Conservation (phyloP, 2,888 invertebrate genomes). For the Thecophora atra region DNA sequence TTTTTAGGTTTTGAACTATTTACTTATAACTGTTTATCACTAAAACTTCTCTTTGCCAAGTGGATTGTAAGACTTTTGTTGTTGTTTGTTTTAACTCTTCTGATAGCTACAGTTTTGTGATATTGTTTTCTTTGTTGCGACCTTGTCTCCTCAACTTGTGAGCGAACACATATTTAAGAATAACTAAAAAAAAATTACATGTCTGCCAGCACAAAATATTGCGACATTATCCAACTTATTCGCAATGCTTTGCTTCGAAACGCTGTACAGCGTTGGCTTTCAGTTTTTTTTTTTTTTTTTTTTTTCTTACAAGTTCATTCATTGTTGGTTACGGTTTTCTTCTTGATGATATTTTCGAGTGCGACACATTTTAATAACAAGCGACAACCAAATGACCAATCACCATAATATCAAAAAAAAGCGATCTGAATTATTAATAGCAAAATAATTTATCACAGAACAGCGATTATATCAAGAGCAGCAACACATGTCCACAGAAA, state of each 20-base stretch:
- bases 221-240: neutral
- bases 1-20: constrained; percentile 44
- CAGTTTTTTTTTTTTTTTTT: no score
- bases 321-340: neutral
- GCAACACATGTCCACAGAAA: neutral
- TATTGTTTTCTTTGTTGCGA: constrained; percentile 10
- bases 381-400: neutral
- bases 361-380: neutral
- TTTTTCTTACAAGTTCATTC: neutral
- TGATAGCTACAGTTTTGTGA: neutral
- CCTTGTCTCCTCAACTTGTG: constrained; percentile 24
- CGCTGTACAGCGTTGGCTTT: neutral
- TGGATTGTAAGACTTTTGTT: neutral
- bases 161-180: neutral
- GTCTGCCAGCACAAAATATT: neutral
- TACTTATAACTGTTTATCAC: neutral
- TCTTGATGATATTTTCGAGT: neutral
- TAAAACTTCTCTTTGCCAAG: neutral
- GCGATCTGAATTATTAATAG: no score
- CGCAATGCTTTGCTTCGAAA: neutral
- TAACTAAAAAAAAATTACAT: neutral
- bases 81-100: no score
- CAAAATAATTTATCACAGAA: no score
- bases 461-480: no score
- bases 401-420: no score